Evolutionary conservation across 1,140 invertebrate species (phyloP), one percentile per base, ranked within the genome.

Genomic region (Cryptotermes secundus): DNA sequence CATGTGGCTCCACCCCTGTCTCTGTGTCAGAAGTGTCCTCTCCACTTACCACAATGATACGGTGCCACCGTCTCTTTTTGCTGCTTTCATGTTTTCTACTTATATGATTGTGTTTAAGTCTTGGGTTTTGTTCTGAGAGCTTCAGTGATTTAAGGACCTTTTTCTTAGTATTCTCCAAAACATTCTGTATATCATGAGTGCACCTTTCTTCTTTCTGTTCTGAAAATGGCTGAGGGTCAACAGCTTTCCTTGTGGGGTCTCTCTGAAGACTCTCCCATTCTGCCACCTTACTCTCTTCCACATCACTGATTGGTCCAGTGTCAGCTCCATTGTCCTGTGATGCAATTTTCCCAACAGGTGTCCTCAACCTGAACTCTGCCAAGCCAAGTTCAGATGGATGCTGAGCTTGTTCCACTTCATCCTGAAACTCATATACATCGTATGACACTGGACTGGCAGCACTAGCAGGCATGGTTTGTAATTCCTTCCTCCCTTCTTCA

Each of bases 351-450:
- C 31, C 81, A 31, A 31, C 19, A n/a, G n/a, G 36, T 24, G 36
- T 16, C 38, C n/a, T 10, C 38, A 36, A n/a, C 34, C 34, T 34
- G 38, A 35, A n/a, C 26, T 35, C 72, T 80, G 34, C 6, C 34
- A 83, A 59, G 59, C 82, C 82, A 53, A 10, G 12, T 16, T 83
- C 82, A 0, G 38, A 19, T 16, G 53, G 24, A 65, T 14, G 72
- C n/a, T 31, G 36, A 36, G 7, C 34, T 35, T 83, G 42, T 14
- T 83, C 83, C 53, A 34, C 83, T 35, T 83, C 83, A 79, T 65
- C 59, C 22, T 65, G 59, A 12, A 83, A 83, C 38, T 83, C 83
- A 72, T 83, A 83, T 6, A 83, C 22, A 35, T 83, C 83, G 19
- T 59, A 65, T 10, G 72, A 38, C 2, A 22, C 6, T 34, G 26